These are phyloP conservation scores for Tethya wilhelma DNA, from an alignment of 37 sponge, comb jelly and placozoan species.

Conservation along the genomic window DNA sequence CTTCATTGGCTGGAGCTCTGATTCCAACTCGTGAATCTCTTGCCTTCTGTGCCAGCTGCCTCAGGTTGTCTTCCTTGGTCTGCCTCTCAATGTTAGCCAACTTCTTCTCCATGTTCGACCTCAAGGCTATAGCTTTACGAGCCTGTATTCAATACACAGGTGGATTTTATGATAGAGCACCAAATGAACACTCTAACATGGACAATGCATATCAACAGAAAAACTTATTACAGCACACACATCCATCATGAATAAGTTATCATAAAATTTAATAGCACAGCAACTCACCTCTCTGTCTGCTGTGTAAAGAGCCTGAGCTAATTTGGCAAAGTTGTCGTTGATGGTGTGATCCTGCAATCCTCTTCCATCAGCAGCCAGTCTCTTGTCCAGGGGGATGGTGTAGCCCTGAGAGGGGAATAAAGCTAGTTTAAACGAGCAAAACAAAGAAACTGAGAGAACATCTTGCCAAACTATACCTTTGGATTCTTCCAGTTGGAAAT, in stretches of 20 bases:
- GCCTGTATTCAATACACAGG: conserved; percentile 52
- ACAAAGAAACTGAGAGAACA: conserved; percentile 8
- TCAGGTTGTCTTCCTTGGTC: conserved; percentile 82
- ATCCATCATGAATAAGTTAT: not conserved
- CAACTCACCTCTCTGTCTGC: conserved; percentile 94
- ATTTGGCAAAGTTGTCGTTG: conserved; percentile 99
- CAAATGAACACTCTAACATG: not conserved
- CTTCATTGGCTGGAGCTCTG: conserved; percentile 21
- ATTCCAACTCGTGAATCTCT: conserved; percentile 92
- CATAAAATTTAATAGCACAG: not conserved
- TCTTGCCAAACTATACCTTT: conserved; percentile 30
- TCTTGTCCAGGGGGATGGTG: conserved; percentile 98
- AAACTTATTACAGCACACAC: not conserved
- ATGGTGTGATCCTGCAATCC: conserved; percentile 97
- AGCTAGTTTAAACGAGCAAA: not conserved
- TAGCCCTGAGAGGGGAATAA: conserved; percentile 67
- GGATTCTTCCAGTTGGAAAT: conserved; percentile 99
- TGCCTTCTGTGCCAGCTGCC: conserved; percentile 89
- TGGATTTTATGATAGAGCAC: not conserved
- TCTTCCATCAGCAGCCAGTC: conserved; percentile 97
- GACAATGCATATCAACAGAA: not conserved
- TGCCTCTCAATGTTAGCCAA: conserved; percentile 91
- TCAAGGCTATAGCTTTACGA: conserved; percentile 85
- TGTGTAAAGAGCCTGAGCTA: conserved; percentile 96
- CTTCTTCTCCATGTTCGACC: conserved; percentile 89